phyloP scores from a whole-genome alignment of 2,113 vertebrate genomes.

The Beaufortia kweichowensis region DNA sequence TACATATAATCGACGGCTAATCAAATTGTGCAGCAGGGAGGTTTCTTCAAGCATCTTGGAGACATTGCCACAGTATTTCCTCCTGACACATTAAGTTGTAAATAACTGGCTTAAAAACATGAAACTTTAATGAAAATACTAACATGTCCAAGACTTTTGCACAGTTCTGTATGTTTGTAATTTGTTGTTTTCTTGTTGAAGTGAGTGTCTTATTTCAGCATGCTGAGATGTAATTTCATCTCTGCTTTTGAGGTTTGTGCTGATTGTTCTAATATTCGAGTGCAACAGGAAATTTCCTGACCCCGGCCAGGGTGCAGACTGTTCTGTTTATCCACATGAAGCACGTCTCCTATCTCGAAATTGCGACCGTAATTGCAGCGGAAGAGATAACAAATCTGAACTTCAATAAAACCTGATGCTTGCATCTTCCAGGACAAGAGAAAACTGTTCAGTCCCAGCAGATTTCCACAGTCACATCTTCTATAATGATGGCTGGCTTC shows the following conservation, averaged over 20 bases:
- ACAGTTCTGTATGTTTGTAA: no score
- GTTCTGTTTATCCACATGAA: slow-evolving; percentile 21
- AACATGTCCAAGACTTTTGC: no score
- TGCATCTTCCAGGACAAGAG: slow-evolving; percentile 23
- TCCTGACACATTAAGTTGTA: no score
- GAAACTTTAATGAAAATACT: no score
- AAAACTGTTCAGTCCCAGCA: slow-evolving; percentile 1
- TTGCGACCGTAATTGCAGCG: slow-evolving; percentile 28
- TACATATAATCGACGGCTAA: no score
- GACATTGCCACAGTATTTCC: no score
- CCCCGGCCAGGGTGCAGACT: background rate
- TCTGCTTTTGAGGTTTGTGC: background rate
- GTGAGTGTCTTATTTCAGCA: background rate
- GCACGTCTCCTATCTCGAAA: slow-evolving; percentile 11
- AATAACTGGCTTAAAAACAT: no score
- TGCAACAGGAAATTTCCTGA: slow-evolving; percentile 24
- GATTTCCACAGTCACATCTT: slow-evolving; percentile 16
- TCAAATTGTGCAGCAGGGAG: no score
- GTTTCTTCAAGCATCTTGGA: no score
- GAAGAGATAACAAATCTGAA: slow-evolving; percentile 43
- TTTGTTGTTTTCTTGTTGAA: background rate
- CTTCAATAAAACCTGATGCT: slow-evolving; percentile 33
- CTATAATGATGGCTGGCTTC: background rate
- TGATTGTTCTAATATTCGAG: slow-evolving; percentile 27
- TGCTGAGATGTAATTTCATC: background rate